Percentiles rank a stretch among this genome's conserved stretches.
Evolutionary conservation across 2,888 invertebrate species (phyloP).

Genomic region (Scaptomyza polygonia): DNA sequence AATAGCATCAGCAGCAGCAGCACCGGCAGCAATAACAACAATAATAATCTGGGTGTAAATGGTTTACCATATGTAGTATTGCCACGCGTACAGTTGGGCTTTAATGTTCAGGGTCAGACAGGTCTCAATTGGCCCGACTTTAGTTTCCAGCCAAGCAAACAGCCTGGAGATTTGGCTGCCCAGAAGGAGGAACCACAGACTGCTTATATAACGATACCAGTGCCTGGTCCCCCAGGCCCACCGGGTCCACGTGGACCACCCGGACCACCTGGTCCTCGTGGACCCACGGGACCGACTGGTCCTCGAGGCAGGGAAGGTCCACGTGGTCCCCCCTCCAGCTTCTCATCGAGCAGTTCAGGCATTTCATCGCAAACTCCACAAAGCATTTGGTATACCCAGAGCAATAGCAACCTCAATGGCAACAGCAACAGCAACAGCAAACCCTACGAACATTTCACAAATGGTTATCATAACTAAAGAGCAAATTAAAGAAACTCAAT

Average conservation of each 20-base stretch:
- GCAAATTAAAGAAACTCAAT: conserved; percentile 3
- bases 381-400: conserved; percentile 61
- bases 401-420: conserved; percentile 33
- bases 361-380: conserved; percentile 40
- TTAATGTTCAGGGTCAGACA: conserved; percentile 75
- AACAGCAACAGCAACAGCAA: conserved; percentile 35
- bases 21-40: conserved; percentile 39
- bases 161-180: conserved; percentile 10
- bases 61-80: conserved; percentile 53
- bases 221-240: conserved; percentile 69
- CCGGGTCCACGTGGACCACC: conserved; percentile 62
- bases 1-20: conserved; percentile 23
- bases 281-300: conserved; percentile 41
- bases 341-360: neutral
- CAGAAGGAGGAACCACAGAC: conserved; percentile 59
- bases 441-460: conserved; percentile 57
- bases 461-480: conserved; percentile 60
- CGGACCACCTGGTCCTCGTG: conserved; percentile 40
- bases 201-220: conserved; percentile 49
- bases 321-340: conserved; percentile 38
- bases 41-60: conserved; percentile 38
- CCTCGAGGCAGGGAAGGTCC: conserved; percentile 49
- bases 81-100: conserved; percentile 71
- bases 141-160: conserved; percentile 35
- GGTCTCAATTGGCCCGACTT: conserved; percentile 56